Evolutionary conservation across 2,888 invertebrate genomes (phyloP), one percentile per base, ranked within the genome.

Genomic region (Sphaerophoria rueppellii): DNA sequence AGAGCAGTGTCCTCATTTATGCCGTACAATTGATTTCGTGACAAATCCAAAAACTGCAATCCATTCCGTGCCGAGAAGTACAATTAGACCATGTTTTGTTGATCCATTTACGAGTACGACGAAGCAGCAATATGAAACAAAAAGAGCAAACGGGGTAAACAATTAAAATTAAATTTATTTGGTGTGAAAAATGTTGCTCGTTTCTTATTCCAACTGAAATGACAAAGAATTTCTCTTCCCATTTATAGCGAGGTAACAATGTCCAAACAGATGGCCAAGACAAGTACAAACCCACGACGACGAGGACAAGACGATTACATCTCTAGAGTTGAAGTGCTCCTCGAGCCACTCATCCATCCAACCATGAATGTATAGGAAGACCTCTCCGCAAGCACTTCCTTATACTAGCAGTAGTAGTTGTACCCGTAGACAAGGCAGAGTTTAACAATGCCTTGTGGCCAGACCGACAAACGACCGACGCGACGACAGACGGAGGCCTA

Each of bases 1-100:
- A 91, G 76, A 4, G 90, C 91, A 2, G 91, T 89, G 75, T 91
- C 90, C 87, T 90, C 91, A 86, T 91, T 91, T 86, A 92, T 91
- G 55, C 94, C 94, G 87, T 94, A 93, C 87, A 96, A 92, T 89
- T 93, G 93, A 91, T 97, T 97, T 87, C 94, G 92, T n/a, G 96
- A 95, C 88, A 96, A 91, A 91, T 96, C 96, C 86, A 96, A 91
- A 88, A 93, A 93, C 90, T 94, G 55, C 69, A 81, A 73, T 72
- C 63, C 61, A 72, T 80, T 65, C 16, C 34, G 54, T 34, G 63
- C 80, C 63, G 24, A 75, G n/a, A 40, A 50, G 16, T 16, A 9
- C 5, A 12, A 11, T 34, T 46, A 92, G 61, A 95, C 12, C 16
- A 52, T 65, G 67, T 54, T 40, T 90, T 89, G 34, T 63, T 37